Percentiles rank a stretch among this genome's conserved stretches.
These are phyloP conservation scores for Lochmaea crataegi DNA, from an alignment of 2,888 invertebrate genomes.

Conservation along the genomic window DNA sequence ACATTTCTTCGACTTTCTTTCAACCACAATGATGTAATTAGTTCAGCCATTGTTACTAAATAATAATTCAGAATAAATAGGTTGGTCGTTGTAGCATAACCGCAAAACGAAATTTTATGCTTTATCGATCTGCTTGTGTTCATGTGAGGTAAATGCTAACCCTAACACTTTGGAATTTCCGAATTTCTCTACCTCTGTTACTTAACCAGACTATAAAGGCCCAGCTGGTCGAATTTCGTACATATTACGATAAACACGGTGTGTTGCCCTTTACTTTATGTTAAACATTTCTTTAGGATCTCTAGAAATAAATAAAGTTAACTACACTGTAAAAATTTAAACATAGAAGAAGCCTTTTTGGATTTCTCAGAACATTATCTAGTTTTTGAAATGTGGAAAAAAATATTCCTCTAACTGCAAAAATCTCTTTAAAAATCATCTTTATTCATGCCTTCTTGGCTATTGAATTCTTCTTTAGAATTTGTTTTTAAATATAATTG, in stretches of 20 bases:
- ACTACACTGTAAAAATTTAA: background rate
- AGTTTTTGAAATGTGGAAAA: too few relatives aligned
- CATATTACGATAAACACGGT: background rate
- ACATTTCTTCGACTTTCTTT: background rate
- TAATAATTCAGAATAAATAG: background rate
- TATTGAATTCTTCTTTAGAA: too few relatives aligned
- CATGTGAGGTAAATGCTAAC: background rate
- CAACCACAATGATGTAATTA: background rate
- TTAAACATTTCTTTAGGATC: background rate
- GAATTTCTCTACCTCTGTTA: background rate
- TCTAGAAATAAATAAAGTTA: background rate
- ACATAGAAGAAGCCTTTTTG: background rate
- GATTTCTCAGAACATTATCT: too few relatives aligned
- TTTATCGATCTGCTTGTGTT: background rate
- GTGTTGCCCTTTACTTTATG: background rate
- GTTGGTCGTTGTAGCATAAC: background rate
- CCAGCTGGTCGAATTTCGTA: background rate
- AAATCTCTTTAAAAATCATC: too few relatives aligned
- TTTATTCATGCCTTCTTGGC: too few relatives aligned
- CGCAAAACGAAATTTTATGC: background rate
- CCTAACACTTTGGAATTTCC: background rate
- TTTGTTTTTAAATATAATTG: too few relatives aligned
- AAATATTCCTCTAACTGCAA: too few relatives aligned
- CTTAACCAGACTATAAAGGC: too few relatives aligned
- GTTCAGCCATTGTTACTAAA: background rate